Base-by-base conservation (phyloP, 2,797 vertebrate genomes). In the Labeo calbasu region DNA sequence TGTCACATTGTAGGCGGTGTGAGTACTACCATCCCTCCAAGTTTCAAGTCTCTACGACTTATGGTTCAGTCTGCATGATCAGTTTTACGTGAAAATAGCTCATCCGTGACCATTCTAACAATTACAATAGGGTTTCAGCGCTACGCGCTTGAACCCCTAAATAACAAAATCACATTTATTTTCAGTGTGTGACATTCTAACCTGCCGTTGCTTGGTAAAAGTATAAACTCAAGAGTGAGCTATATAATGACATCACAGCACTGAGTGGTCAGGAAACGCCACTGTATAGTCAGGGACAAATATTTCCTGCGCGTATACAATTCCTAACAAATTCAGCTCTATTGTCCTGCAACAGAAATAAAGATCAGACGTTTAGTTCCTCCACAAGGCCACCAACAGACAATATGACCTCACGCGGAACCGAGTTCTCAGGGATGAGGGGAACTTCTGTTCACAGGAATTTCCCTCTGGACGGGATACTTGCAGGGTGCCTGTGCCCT, bases 301-400 rank as follows among this genome's bases (percentile, higher is more conserved):
- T 87, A 88, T 84, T 89, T 84, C 87, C 87, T 85, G 85, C 73
- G 76, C 77, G 73, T 63, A 69, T 71, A 82, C 59, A 86, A 82
- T 87, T 83, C 87, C 40, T 23, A 61, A 51, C 57, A 73, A 75
- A 73, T 73, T 19, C 59, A 57, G 28, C 32, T 9, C 82, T 79
- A 79, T 88, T 86, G 85, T 86, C 86, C 75, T 50, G 28, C 48
- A 70, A 48, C 40, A 57, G 10, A 76, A 69, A 79, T 32, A 57
- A 76, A 80, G 59, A 84, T 69, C 70, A 78, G 72, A 82, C 53
- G 50, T 59, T 23, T 51, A 11, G 40, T 36, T 50, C 15, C 40
- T 72, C 25, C 50, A 61, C 63, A 79, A 80, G 77, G 70, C 71
- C 75, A 82, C 55, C 75, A 79, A 66, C 51, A 86, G 59, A 57